A percentile compares a stretch with the other conserved stretches of the same genome.
These are phyloP conservation scores for Zapornia atra DNA, from an alignment of 2,113 vertebrate genomes.

Conservation along the genomic window DNA sequence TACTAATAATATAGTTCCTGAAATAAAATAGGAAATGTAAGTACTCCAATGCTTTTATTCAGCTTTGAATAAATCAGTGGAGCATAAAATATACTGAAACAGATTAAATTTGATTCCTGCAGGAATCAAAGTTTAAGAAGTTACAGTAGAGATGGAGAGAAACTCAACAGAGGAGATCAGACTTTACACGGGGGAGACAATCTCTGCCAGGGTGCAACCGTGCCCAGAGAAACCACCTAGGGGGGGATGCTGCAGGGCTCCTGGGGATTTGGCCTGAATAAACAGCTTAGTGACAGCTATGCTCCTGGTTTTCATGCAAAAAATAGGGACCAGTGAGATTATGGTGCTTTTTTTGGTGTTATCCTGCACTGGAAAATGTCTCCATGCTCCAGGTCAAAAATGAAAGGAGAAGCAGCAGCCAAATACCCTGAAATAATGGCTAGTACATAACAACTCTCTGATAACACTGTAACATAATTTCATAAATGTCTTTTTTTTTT, in stretches of 20 bases:
- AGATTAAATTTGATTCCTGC: constrained; percentile 53
- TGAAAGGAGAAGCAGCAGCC: not conserved
- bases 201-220: accelerated
- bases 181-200: not conserved
- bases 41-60: constrained; percentile 41
- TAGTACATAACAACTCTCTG: not conserved
- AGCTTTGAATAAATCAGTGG: not conserved
- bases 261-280: not conserved
- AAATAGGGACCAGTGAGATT: not conserved
- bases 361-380: not conserved
- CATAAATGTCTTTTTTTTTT: not conserved
- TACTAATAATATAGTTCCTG: not conserved
- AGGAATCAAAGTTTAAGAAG: constrained; percentile 20
- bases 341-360: not conserved
- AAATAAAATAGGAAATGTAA: constrained; percentile 4
- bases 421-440: not conserved
- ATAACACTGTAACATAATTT: not conserved
- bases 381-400: not conserved
- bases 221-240: not conserved
- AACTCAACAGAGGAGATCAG: not conserved
- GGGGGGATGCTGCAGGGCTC: not conserved
- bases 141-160: not conserved
- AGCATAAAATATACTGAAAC: constrained; percentile 42
- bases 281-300: not conserved
- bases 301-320: not conserved